Conservation (phyloP, 2,113 vertebrate genomes). For the Miniopterus natalensis region DNA sequence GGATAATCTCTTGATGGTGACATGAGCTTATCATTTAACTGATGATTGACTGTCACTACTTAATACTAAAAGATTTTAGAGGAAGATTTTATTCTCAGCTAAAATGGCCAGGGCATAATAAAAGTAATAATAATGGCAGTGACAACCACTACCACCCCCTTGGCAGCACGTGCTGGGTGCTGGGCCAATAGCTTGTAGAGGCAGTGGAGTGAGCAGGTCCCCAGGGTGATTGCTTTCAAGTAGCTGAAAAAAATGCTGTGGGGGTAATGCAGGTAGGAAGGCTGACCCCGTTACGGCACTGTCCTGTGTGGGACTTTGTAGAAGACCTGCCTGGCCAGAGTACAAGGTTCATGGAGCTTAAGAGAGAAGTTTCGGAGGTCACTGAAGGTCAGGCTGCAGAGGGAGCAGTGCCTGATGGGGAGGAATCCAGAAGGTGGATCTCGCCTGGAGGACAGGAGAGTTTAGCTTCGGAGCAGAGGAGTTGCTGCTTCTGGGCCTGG, state of each 20-base stretch:
- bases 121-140: accelerated
- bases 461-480: neutral
- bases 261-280: accelerated
- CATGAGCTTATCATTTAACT: neutral
- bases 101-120: too few species aligned
- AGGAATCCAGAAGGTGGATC: neutral
- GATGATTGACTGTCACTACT: neutral
- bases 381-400: accelerated
- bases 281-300: accelerated
- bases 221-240: accelerated
- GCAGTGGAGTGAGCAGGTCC: too few species aligned
- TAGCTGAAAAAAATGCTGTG: neutral
- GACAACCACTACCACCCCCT: neutral
- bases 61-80: neutral
- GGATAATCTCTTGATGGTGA: neutral
- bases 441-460: too few species aligned
- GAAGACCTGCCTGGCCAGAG: neutral
- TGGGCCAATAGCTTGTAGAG: neutral
- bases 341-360: neutral
- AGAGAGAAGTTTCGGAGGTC: neutral
- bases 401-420: neutral
- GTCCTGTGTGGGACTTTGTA: neutral
- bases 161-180: neutral
- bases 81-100: neutral
- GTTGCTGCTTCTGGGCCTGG: neutral